Percentiles rank a stretch among this genome's conserved stretches.
phyloP scores from a whole-genome alignment of 2,113 vertebrate genomes.

The human (Homo sapiens) region DNA sequence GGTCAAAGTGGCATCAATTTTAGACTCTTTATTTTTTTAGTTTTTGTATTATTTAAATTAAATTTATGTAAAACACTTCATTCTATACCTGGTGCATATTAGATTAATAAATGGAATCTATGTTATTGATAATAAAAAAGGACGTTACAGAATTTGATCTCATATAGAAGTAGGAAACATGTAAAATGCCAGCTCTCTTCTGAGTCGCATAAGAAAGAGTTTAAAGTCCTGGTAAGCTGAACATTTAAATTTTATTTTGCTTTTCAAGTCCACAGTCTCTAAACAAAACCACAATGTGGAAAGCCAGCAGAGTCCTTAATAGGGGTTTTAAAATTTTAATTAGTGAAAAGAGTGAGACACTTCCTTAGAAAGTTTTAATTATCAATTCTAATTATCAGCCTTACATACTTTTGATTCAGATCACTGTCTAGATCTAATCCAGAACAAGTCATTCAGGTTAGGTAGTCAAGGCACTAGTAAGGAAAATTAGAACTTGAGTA shows the following conservation, averaged over 20 bases:
- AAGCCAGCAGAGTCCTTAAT: neutral
- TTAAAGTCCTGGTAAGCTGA: neutral
- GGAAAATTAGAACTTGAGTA: neutral
- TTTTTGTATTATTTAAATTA: neutral
- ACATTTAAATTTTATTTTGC: neutral
- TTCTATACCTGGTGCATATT: neutral
- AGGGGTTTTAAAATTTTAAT: neutral
- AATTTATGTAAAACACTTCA: neutral
- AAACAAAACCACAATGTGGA: neutral
- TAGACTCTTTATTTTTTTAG: neutral
- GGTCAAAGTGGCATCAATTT: neutral
- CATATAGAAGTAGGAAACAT: neutral
- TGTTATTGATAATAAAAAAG: neutral
- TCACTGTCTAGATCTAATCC: neutral
- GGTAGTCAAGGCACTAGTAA: neutral
- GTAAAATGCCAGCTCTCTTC: neutral
- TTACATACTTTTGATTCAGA: neutral
- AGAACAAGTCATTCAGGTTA: neutral
- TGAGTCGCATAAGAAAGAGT: neutral
- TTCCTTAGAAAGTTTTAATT: neutral
- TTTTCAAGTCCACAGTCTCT: neutral
- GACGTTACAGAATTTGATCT: neutral
- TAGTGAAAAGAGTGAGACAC: neutral
- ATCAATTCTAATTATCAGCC: neutral
- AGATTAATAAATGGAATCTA: neutral